Evolutionary conservation across 2,113 vertebrate genomes (phyloP), one percentile per base, ranked within the genome.

Genomic region (Pavo muticus): DNA sequence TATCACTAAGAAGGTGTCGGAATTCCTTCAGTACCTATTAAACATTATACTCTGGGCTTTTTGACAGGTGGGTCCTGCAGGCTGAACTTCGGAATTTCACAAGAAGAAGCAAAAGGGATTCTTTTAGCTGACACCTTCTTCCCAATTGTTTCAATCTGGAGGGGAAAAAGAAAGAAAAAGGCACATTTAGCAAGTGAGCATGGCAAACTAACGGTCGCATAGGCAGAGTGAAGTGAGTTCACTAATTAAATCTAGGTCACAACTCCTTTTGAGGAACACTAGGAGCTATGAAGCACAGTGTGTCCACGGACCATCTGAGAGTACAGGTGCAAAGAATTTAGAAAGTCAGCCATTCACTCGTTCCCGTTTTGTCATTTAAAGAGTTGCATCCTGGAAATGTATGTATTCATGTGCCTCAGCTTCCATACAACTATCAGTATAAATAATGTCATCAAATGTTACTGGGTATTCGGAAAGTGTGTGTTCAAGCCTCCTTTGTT

Each of bases 81-180:
- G 90, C 97, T 97, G 86, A 98, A 98, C 93, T 99, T 98, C 1
- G 98, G 98, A 94, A 98, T 96, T 93, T 98, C 98, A 54, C 97
- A 98, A 0, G 98, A 98, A 20, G 99, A 97, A n/a, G 98, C 99
- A 94, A 99, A 99, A 56, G 99, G 99, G 93, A 99, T 98, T 92
- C 99, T 98, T 71, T 98, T 97, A 10, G 97, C 96, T 5, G 98
- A 98, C 73, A 99, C 98, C 93, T 99, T 99, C 96, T 99, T 99
- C 63, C 99, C 99, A 77, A 99, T 99, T 74, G 99, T 99, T 97
- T 99, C 99, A 63, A 99, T 98, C 99, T 99, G 95, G 64, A 94
- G 95, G 45, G 27, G 4, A 4, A 29, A 54, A 54, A 27, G 10
- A 20, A 47, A 21, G 20, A 47, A 77, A 27, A 88, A 90, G 81